Conservation (phyloP, 37 sponge, comb jelly and placozoan genomes). For the Dysidea cf. avara region DNA sequence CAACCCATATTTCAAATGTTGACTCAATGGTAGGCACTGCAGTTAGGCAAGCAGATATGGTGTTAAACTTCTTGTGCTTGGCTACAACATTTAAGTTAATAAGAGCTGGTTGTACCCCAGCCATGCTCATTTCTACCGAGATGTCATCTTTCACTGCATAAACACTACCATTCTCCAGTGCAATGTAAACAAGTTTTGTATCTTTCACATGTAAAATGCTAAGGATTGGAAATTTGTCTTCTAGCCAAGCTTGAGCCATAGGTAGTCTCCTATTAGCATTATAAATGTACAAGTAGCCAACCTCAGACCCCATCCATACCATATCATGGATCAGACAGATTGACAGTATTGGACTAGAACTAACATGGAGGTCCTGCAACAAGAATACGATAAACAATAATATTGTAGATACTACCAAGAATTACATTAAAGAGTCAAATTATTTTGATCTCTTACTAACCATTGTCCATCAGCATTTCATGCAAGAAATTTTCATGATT, state of each 20-base stretch:
- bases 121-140: not conserved
- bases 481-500: no score
- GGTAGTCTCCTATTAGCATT: conserved; percentile 38
- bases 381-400: not conserved
- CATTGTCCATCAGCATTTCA: no score
- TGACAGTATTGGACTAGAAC: conserved; percentile 57
- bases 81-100: conserved; percentile 7
- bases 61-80: conserved; percentile 11
- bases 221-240: conserved; percentile 27
- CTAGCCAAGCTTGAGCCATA: conserved; percentile 36
- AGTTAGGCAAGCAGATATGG: conserved; percentile 22
- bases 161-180: conserved; percentile 51
- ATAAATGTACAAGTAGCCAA: conserved; percentile 66
- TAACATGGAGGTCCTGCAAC: conserved; percentile 67
- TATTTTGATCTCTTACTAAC: no score
- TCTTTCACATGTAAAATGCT: conserved; percentile 40
- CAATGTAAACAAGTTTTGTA: conserved; percentile 43
- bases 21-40: conserved; percentile 5
- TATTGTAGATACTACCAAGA: not conserved
- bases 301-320: conserved; percentile 84
- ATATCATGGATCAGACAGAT: conserved; percentile 35
- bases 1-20: conserved; percentile 67
- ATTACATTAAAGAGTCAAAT: not conserved
- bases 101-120: not conserved
- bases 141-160: conserved; percentile 36